A percentile compares a stretch with the other conserved stretches of the same genome.
Evolutionary conservation across 2,888 invertebrate genomes (phyloP).

Genomic region (Ptilodon capucinus): DNA sequence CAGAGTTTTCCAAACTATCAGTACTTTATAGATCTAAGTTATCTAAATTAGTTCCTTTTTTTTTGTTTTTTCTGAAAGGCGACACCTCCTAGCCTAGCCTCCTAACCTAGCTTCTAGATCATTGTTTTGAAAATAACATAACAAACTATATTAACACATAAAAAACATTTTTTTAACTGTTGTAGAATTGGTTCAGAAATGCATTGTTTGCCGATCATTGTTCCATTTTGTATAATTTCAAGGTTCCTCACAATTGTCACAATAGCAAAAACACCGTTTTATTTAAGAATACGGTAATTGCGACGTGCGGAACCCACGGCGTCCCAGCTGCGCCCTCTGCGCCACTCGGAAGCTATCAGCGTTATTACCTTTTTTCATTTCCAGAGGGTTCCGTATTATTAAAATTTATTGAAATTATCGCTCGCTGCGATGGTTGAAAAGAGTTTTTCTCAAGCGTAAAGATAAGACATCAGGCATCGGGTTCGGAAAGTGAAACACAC

Average conservation of each 20-base stretch:
- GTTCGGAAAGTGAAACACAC: constrained; percentile 1
- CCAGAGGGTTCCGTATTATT: constrained; percentile 38
- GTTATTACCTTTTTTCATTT: constrained; percentile 46
- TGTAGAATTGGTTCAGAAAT: too few species aligned
- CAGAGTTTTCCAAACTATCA: too few species aligned
- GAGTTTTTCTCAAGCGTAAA: constrained; percentile 16
- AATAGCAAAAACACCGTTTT: constrained; percentile 31
- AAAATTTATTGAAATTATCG: constrained; percentile 45
- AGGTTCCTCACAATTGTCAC: constrained; percentile 29
- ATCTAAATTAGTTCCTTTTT: too few species aligned
- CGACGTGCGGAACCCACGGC: constrained; percentile 22
- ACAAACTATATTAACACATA: too few species aligned
- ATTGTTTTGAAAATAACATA: too few species aligned
- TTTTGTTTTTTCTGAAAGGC: too few species aligned
- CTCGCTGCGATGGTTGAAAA: constrained; percentile 22
- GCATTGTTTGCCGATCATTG: too few species aligned
- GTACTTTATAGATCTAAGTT: too few species aligned
- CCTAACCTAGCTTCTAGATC: too few species aligned
- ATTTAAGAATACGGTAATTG: constrained; percentile 36
- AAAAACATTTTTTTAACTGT: too few species aligned
- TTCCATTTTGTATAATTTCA: constrained; percentile 1
- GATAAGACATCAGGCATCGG: constrained; percentile 17
- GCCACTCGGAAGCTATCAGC: constrained; percentile 40
- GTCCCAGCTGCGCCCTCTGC: constrained; percentile 38
- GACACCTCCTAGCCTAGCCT: too few species aligned